Conservation (phyloP, 35 echinoderm and acorn worm species). For the Diadema setosum region DNA sequence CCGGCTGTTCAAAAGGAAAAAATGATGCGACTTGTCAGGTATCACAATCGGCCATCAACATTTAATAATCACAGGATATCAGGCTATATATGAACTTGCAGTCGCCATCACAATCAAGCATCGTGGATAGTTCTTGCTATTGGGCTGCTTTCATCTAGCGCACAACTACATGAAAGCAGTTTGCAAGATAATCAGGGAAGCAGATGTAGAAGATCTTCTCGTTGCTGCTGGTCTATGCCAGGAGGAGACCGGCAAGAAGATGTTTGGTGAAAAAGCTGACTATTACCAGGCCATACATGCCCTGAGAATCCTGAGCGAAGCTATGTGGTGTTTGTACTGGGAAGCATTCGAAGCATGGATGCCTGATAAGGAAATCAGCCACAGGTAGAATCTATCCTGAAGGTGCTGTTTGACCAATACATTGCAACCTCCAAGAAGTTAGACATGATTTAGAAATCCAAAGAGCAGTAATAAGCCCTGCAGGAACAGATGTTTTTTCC, state of each 20-base stretch:
- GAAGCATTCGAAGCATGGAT: conserved; percentile 18
- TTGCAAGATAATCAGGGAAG: conserved; percentile 29
- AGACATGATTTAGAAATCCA: background rate
- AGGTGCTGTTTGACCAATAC: background rate
- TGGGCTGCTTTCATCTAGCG: conserved; percentile 21
- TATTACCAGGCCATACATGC: conserved; percentile 39
- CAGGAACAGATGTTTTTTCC: background rate
- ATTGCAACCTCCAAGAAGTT: background rate
- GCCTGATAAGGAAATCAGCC: background rate
- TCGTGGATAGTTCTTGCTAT: background rate
- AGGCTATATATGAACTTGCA: background rate
- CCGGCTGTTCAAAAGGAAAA: background rate
- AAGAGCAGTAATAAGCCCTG: background rate
- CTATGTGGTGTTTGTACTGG: conserved; percentile 11
- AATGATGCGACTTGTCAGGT: background rate
- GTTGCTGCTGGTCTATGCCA: conserved; percentile 35
- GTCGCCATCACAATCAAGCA: background rate
- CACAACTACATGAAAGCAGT: conserved; percentile 43
- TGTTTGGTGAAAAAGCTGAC: conserved; percentile 46
- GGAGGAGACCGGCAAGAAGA: conserved; percentile 28
- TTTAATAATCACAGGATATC: background rate
- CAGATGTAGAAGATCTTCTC: conserved; percentile 43
- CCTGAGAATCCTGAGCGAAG: conserved; percentile 53
- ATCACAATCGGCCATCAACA: background rate
- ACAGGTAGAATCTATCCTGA: background rate